These are phyloP conservation scores for Silurus glanis DNA, from an alignment of 2,113 vertebrate species.

Conservation along the genomic window DNA sequence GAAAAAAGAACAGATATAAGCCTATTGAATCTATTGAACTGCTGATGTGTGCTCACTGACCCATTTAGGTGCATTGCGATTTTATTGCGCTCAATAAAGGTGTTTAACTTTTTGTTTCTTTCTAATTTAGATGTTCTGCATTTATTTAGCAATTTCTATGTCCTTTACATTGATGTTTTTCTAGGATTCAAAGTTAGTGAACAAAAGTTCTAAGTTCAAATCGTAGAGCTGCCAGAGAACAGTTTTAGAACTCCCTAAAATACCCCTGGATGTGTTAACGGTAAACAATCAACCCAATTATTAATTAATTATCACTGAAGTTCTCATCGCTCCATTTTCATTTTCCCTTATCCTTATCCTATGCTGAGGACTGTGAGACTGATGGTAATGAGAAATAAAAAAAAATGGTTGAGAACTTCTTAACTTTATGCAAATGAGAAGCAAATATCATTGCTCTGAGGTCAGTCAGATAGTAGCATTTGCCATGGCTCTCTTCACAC, in stretches of 20 bases:
- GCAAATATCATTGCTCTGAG: constrained; percentile 15
- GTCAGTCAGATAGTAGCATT: not conserved
- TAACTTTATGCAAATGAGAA: constrained; percentile 7
- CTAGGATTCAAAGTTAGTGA: not conserved
- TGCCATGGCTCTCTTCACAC: not conserved
- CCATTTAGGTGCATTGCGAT: no score
- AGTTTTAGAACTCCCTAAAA: not conserved
- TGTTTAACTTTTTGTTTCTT: no score
- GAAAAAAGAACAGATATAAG: not conserved
- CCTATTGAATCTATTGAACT: not conserved
- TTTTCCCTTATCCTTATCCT: not conserved
- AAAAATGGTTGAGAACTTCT: not conserved
- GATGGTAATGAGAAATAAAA: not conserved
- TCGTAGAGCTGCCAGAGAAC: not conserved
- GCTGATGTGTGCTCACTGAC: not conserved
- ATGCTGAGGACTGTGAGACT: not conserved
- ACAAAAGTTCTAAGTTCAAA: not conserved
- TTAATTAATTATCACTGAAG: no score
- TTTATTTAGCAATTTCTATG: not conserved
- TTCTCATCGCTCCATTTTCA: not conserved
- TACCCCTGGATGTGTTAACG: not conserved
- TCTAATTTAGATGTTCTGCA: no score
- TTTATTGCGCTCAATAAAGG: no score
- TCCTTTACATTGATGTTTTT: not conserved
- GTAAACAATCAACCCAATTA: not conserved